Evolutionary conservation across 2,888 invertebrate genomes (phyloP).

Genomic region (Tenodera sinensis): DNA sequence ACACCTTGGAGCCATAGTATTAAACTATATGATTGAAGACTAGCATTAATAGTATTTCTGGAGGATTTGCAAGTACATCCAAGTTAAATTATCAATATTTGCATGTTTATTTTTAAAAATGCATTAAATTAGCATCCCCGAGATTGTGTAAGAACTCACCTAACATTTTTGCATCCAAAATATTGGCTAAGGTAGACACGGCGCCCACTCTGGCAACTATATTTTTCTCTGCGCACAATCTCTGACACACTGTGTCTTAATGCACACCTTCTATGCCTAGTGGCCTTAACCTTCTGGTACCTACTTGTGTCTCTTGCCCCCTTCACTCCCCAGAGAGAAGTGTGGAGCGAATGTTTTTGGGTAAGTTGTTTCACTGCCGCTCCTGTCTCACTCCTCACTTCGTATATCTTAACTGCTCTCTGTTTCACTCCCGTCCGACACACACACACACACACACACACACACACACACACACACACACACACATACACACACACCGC

Average conservation of each 20-base stretch:
- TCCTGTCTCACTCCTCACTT: not conserved
- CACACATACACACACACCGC: not conserved
- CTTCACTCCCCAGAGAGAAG: not conserved
- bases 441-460: not conserved
- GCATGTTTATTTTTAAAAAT: too few species aligned
- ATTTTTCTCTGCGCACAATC: not conserved
- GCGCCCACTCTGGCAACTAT: not conserved
- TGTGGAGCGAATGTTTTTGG: not conserved
- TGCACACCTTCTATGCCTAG: conserved; percentile 4
- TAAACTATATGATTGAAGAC: too few species aligned
- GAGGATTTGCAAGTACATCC: too few species aligned
- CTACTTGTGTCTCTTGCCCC: not conserved
- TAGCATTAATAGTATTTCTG: too few species aligned
- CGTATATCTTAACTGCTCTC: not conserved
- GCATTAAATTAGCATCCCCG: too few species aligned
- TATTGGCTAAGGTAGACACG: not conserved
- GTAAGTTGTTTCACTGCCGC: not conserved
- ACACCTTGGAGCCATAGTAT: too few species aligned
- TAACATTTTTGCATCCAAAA: too few species aligned
- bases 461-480: not conserved
- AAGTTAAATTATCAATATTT: too few species aligned
- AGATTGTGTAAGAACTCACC: too few species aligned
- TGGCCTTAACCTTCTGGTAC: not conserved
- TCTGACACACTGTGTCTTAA: conserved; percentile 7
- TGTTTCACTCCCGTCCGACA: not conserved